Conservation (phyloP, 2,888 invertebrate genomes). For the Mythimna lalbum region DNA sequence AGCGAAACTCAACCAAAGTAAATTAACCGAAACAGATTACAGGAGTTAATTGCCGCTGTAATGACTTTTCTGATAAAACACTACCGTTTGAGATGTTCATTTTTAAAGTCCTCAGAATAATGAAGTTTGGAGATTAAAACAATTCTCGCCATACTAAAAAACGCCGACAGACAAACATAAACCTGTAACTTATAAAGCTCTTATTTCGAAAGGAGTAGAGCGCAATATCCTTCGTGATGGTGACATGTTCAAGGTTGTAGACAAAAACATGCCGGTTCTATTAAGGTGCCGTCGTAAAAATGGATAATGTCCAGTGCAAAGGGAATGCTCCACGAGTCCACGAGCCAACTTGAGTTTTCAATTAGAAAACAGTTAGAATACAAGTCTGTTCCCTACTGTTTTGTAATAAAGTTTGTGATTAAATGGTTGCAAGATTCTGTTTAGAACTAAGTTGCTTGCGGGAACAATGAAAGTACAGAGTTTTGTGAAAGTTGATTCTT, state of each 20-base stretch:
- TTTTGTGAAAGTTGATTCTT: constrained; percentile 65
- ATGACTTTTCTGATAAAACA: constrained; percentile 65
- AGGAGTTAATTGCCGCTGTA: constrained; percentile 62
- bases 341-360: constrained; percentile 69
- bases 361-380: constrained; percentile 68
- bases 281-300: constrained; percentile 81
- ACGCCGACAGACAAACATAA: constrained; percentile 60
- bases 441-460: constrained; percentile 37
- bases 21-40: constrained; percentile 60
- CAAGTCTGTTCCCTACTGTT: constrained; percentile 52
- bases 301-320: constrained; percentile 77
- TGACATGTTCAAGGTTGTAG: constrained; percentile 51
- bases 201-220: constrained; percentile 56
- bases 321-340: constrained; percentile 63
- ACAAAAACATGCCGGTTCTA: constrained; percentile 74
- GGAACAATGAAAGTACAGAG: constrained; percentile 60
- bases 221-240: constrained; percentile 53
- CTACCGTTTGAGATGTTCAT: constrained; percentile 53
- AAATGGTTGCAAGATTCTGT: constrained; percentile 39
- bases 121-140: constrained; percentile 71
- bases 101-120: constrained; percentile 53
- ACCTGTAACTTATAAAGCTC: constrained; percentile 30
- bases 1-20: constrained; percentile 25
- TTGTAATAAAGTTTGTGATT: constrained; percentile 60
- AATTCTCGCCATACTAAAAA: constrained; percentile 73